Base-by-base conservation (phyloP, 2,888 invertebrate species). In the Nephrocerus scutellatus region DNA sequence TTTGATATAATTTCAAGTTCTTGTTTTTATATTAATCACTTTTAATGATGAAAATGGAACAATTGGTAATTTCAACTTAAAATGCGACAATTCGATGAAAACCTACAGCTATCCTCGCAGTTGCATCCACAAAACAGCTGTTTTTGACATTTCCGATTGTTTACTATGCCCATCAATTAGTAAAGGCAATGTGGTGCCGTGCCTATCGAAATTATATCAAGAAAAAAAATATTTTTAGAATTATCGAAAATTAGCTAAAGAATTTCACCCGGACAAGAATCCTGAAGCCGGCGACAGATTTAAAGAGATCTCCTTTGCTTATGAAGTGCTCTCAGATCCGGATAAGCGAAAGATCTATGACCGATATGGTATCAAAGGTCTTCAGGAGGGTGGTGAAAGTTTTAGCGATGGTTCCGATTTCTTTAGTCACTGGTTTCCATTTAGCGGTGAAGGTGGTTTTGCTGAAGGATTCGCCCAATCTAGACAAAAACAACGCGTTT, bases 271-370 rank as follows among this genome's bases (percentile, higher is more conserved):
- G 59, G 76, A 93, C 72, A 82, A 93, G 76, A 81, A 93, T 75
- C 81, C 87, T 22, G 84, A 83, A 49, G 84, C 88, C 43, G 92
- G 88, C 39, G 92, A 93, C 63, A 88, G 84, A 73, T 92, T 93
- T 62, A 92, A 93, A 68, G 93, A 95, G 74, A 93, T 95, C 54
- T 89, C 90, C 43, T 92, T 86, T 71, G 93, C 93, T 1, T 91
- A 93, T 66, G 93, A 95, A 72, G 82, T 92, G 30, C 73, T 95
- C 36, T 90, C 91, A 9, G 88, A 92, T 71, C 76, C 86, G 4
- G 85, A 87, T 55, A 92, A 92, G 68, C 74, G 86, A 39, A 79
- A 83, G 57, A 72, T 81, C 25, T 95, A 95, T 63, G 92, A 95
- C 66, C 79, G 80, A 56, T 80, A 79, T 71, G 95, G 93, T 5